These are phyloP conservation scores for Halyomorpha halys DNA, from an alignment of 1,140 invertebrate species.

Conservation along the genomic window DNA sequence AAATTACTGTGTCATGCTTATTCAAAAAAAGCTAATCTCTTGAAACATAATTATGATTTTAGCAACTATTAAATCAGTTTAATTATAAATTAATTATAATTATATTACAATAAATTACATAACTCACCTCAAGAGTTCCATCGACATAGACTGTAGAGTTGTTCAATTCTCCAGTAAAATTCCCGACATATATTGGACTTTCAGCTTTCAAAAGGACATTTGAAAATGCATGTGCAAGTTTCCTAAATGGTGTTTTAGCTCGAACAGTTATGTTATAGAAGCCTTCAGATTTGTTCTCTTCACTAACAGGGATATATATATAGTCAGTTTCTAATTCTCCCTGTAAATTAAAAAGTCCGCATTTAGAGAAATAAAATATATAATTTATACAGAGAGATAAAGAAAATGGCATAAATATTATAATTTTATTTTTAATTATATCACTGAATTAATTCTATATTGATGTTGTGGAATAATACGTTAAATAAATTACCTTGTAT, in stretches of 20 bases:
- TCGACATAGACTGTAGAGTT: slow-evolving; percentile 38
- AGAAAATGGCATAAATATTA: too few relatives aligned
- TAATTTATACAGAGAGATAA: too few relatives aligned
- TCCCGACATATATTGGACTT: slow-evolving; percentile 41
- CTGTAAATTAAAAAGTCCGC: slow-evolving; percentile 32
- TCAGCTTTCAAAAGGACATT: slow-evolving; percentile 41
- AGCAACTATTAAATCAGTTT: too few relatives aligned
- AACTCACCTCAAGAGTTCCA: slow-evolving; percentile 40
- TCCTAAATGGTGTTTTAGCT: slow-evolving; percentile 44
- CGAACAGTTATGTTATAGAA: slow-evolving; percentile 40
- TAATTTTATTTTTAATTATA: too few relatives aligned
- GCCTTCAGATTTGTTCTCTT: slow-evolving; percentile 32
- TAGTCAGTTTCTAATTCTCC: slow-evolving; percentile 41
- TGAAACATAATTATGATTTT: too few relatives aligned
- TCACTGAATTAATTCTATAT: too few relatives aligned
- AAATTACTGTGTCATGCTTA: too few relatives aligned
- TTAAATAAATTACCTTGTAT: neutral
- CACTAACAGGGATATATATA: slow-evolving; percentile 35
- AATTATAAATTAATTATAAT: too few relatives aligned
- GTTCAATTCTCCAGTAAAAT: slow-evolving; percentile 38
- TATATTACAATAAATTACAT: too few relatives aligned
- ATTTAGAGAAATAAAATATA: too few relatives aligned
- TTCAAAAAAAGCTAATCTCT: too few relatives aligned
- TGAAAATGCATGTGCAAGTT: slow-evolving; percentile 40
- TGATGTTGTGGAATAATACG: neutral